Evolutionary conservation across 2,888 invertebrate genomes (phyloP).

Genomic region (Parapristionchus giblindavisi): DNA sequence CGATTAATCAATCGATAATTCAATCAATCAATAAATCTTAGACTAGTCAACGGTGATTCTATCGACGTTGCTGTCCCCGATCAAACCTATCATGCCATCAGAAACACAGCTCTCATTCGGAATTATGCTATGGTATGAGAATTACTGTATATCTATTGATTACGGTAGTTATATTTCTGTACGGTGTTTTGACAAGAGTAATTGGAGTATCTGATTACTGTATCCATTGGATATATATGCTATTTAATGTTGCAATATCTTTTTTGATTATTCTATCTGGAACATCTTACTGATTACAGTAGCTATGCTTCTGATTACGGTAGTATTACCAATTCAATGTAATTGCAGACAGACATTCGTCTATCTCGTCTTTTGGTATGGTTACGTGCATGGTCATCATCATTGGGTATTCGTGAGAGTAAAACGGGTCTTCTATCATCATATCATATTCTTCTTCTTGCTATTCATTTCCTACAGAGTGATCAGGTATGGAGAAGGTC

Average conservation of each 20-base stretch:
- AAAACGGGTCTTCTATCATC: slow-evolving; percentile 57
- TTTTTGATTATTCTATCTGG: too few relatives aligned
- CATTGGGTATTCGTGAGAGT: slow-evolving; percentile 12
- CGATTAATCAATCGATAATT: not conserved
- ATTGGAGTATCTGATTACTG: too few relatives aligned
- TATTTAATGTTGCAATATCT: too few relatives aligned
- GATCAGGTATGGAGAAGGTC: slow-evolving; percentile 57
- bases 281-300: too few relatives aligned
- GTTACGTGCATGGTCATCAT: slow-evolving; percentile 1
- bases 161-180: too few relatives aligned
- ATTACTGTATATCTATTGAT: too few relatives aligned
- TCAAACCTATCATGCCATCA: not conserved
- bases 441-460: slow-evolving; percentile 60
- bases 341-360: slow-evolving; percentile 4
- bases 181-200: too few relatives aligned
- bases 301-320: too few relatives aligned
- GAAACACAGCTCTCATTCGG: slow-evolving; percentile 21
- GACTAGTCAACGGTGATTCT: slow-evolving; percentile 14
- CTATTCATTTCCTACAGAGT: slow-evolving; percentile 62
- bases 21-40: not conserved
- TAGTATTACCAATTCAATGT: too few relatives aligned
- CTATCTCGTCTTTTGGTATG: slow-evolving; percentile 16
- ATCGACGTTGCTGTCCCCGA: slow-evolving; percentile 18
- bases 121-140: not conserved
- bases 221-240: too few relatives aligned